Conservation (phyloP, 1,140 invertebrate species). For the Elymnias hypermnestra region DNA sequence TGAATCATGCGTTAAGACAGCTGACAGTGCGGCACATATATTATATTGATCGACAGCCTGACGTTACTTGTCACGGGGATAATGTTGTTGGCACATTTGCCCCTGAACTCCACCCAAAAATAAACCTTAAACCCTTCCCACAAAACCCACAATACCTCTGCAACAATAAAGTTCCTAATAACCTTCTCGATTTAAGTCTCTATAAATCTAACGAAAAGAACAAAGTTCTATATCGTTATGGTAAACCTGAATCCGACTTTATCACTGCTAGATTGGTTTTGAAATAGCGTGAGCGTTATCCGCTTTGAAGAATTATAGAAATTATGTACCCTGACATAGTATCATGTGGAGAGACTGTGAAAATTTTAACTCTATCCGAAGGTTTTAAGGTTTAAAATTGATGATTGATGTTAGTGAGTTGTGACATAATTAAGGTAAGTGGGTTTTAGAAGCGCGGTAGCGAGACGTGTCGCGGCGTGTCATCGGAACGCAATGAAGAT, state of each 20-base stretch:
- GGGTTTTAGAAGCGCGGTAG: conserved; percentile 54
- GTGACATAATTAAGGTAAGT: conserved; percentile 30
- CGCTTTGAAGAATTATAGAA: conserved; percentile 38
- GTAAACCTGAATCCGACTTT: conserved; percentile 38
- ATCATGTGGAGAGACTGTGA: conserved; percentile 18
- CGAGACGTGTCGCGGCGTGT: conserved; percentile 70
- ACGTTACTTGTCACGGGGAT: conserved; percentile 71
- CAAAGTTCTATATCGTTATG: conserved; percentile 43
- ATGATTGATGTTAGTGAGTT: conserved; percentile 15
- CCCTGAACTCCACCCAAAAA: conserved; percentile 10
- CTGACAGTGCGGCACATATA: conserved; percentile 72
- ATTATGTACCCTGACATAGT: conserved; percentile 39
- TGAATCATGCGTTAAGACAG: conserved; percentile 72
- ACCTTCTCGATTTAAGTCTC: conserved; percentile 36
- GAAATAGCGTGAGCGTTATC: conserved; percentile 30
- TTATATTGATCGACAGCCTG: conserved; percentile 74
- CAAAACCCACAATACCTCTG: conserved; percentile 20
- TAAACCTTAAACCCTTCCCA: conserved; percentile 10
- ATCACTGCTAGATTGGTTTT: conserved; percentile 25
- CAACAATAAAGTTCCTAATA: conserved; percentile 19
- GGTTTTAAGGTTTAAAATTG: conserved; percentile 25
- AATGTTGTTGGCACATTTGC: conserved; percentile 60
- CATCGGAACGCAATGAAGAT: conserved; percentile 74
- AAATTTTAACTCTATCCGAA: conserved; percentile 16
- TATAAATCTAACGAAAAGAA: conserved; percentile 61